Evolutionary conservation across 2,797 vertebrate species (phyloP).

Genomic region (Chromis chromis): DNA sequence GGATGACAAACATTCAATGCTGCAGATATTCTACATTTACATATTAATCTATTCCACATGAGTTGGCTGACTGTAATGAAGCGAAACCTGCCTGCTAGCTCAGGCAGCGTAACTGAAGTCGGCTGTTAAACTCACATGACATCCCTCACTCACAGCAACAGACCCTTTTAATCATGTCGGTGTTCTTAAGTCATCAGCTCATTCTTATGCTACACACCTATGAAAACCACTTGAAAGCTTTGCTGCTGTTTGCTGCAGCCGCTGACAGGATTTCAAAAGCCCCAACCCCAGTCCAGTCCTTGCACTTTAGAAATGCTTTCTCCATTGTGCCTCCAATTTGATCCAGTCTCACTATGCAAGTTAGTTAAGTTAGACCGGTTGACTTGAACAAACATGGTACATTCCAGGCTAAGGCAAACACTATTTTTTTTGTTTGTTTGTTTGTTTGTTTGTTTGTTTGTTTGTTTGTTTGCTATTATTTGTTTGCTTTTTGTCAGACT

Average conservation of each 20-base stretch:
- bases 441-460: neutral
- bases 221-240: neutral
- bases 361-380: neutral
- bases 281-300: conserved; percentile 1
- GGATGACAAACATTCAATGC: neutral
- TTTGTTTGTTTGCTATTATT: neutral
- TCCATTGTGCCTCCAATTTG: neutral
- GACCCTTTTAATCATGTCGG: conserved; percentile 6
- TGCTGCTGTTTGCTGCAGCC: neutral
- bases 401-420: neutral
- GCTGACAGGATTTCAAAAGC: neutral
- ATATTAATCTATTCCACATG: conserved; percentile 10
- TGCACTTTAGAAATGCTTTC: neutral
- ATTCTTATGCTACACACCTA: neutral
- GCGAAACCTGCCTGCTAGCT: neutral
- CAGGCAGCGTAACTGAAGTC: neutral
- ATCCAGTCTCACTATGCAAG: neutral
- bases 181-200: neutral
- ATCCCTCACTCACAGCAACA: neutral
- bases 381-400: neutral
- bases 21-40: neutral
- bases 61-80: conserved; percentile 4
- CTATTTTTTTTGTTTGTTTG: neutral
- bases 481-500: neutral
- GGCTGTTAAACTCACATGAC: neutral